Evolutionary conservation across 2,888 invertebrate species (phyloP), one percentile per base, ranked within the genome.

Genomic region (Agrochola lychnidis): DNA sequence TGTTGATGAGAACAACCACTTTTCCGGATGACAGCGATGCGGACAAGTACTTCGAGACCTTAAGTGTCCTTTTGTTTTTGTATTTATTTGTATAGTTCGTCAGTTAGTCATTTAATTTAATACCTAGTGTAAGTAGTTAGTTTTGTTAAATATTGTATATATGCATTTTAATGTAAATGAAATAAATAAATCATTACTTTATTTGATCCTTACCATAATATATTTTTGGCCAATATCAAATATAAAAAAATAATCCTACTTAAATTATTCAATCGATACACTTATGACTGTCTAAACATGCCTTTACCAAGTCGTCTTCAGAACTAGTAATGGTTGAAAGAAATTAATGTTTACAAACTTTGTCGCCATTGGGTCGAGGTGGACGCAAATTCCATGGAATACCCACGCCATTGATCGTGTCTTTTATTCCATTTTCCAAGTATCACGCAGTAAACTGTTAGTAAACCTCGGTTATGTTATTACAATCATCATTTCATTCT

Each of bases 301-400:
- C 30, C 51, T 62, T 69, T 40, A 64, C 36, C 22, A 45, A 53
- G 40, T 48, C 22, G 22, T 45, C 57, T 53, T 73, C 25, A 73
- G 10, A 30, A 53, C 57, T 14, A 56, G 7, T 66, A 40, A 40
- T 57, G 10, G 56, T 56, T 66, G 36, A n/a, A 14, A 45, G 71
- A 22, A 78, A 48, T 79, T 56, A 78, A 48, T 79, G 59, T 83
- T 81, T 78, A 83, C 59, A 69, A 81, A 78, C 59, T 48, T 78
- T 42, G 14, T 22, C 12, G 22, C 62, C 56, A 79, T 56, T 63
- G 62, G 62, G 4, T 57, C 25, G 74, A 63, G 40, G 36, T 42
- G 25, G 36, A 40, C 12, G 25, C 25, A 59, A 70, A 79, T 79
- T 79, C 75, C 79, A 83, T 79, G 62, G 48, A 53, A 30, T 83